Percentiles rank a stretch among this genome's conserved stretches.
phyloP scores from a whole-genome alignment of 2,888 invertebrate species.

The Pyrrhia umbra region DNA sequence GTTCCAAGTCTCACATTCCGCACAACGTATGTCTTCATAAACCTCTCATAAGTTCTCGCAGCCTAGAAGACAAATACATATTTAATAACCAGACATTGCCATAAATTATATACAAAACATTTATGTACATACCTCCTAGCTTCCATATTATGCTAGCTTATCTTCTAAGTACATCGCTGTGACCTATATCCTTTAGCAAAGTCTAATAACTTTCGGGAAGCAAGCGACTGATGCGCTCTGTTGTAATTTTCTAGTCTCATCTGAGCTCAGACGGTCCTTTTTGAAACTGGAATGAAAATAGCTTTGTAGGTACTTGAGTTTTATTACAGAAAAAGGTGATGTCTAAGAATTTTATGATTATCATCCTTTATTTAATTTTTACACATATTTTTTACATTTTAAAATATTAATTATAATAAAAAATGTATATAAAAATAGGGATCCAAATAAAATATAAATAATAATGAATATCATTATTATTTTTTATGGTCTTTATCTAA shows the following conservation, averaged over 20 bases:
- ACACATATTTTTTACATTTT: too few relatives aligned
- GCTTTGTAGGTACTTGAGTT: neutral
- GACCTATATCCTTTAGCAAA: slow-evolving; percentile 46
- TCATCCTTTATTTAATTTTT: too few relatives aligned
- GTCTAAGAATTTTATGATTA: neutral
- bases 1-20: neutral
- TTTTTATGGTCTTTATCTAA: too few relatives aligned
- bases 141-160: slow-evolving; percentile 4
- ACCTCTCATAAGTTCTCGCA: slow-evolving; percentile 26
- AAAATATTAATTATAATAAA: too few relatives aligned
- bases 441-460: too few relatives aligned
- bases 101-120: slow-evolving; percentile 39
- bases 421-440: too few relatives aligned
- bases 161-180: slow-evolving; percentile 26
- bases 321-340: neutral
- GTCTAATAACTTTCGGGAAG: slow-evolving; percentile 39
- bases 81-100: slow-evolving; percentile 36
- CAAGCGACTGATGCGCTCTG: slow-evolving; percentile 26
- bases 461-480: too few relatives aligned
- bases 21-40: slow-evolving; percentile 14
- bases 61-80: slow-evolving; percentile 41
- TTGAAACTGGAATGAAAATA: slow-evolving; percentile 2
- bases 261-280: neutral
- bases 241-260: slow-evolving; percentile 31
- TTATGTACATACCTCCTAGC: slow-evolving; percentile 32